Evolutionary conservation across 2,888 invertebrate species (phyloP), one percentile per base, ranked within the genome.

Genomic region (Mylabris sibirica): DNA sequence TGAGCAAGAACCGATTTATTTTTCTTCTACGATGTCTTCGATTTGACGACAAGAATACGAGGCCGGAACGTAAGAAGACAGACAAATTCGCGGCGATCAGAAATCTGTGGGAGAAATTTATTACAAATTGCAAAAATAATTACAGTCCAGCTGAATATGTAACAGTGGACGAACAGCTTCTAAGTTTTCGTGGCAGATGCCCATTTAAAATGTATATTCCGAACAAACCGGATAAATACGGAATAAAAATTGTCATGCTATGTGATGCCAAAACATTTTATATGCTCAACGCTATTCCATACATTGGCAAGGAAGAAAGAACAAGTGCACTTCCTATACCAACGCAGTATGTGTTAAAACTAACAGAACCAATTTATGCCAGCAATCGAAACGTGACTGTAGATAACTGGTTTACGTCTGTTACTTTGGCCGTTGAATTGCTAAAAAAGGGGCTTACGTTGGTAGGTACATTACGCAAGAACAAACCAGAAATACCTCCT

Each of bases 371-470:
- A 20, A 66, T 76, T 20, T 41, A 22, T 30, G 62, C 63, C 41
- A 67, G 72, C n/a, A 75, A 75, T 49, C 65, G 76, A 59, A 79
- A 78, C 68, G 63, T 79, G 17, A 79, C 79, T 5, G 72, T 70
- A 0, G 77, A 78, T 66, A 80, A 77, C 65, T 79, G 73, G 77
- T 79, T 74, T 69, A 41, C 62, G 17, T 74, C 70, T 24, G 20
- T 74, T 11, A 72, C 75, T 63, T 57, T 76, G 49, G 74, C 71
- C 17, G 60, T 69, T n/a, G 59, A 67, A 17, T 71, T 73, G 60
- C 68, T 59, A 44, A 53, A 67, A 65, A 75, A 57, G 59, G 67
- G 69, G 6, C 60, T 76, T n/a, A 74, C 75, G 14, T 68, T 64
- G 61, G 74, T 76, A 11, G 76, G 76, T 14, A 78, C 76, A 11